phyloP scores from a whole-genome alignment of 2,888 invertebrate genomes.

The Eupithecia abbreviata region DNA sequence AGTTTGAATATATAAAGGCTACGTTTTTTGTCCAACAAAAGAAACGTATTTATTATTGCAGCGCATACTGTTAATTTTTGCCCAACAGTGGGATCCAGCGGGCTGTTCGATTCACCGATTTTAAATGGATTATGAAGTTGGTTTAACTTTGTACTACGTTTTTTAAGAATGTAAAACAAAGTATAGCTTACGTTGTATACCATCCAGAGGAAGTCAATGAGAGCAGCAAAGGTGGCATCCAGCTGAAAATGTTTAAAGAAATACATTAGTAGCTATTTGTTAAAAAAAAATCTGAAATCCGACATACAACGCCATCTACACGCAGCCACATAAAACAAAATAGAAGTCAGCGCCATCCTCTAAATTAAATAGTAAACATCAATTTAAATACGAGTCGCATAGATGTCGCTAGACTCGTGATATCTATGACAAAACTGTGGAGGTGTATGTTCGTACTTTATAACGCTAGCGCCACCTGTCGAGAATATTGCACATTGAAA shows the following conservation, averaged over 20 bases:
- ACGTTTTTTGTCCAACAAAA: too few species aligned
- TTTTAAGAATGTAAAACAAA: neutral
- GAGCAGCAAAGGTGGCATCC: conserved; percentile 89
- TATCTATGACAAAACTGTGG: neutral
- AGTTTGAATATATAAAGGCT: too few species aligned
- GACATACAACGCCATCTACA: conserved; percentile 10
- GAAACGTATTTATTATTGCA: too few species aligned
- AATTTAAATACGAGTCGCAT: neutral
- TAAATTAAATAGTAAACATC: neutral
- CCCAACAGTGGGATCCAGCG: neutral
- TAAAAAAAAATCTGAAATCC: too few species aligned
- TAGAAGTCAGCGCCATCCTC: conserved; percentile 2
- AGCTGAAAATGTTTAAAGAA: conserved; percentile 82
- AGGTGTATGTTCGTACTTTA: neutral
- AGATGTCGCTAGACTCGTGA: neutral
- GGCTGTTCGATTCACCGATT: neutral
- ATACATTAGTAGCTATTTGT: too few species aligned
- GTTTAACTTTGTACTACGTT: neutral
- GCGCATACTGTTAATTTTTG: neutral
- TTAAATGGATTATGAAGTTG: neutral
- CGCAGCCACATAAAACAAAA: conserved; percentile 7
- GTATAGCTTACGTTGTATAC: conserved; percentile 89
- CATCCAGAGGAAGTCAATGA: conserved; percentile 92
- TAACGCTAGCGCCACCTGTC: neutral
- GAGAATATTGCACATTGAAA: neutral